Percentiles rank a stretch among this genome's conserved stretches.
Conservation (phyloP, 1,140 invertebrate genomes). For the Schmidtea mediterranea region DNA sequence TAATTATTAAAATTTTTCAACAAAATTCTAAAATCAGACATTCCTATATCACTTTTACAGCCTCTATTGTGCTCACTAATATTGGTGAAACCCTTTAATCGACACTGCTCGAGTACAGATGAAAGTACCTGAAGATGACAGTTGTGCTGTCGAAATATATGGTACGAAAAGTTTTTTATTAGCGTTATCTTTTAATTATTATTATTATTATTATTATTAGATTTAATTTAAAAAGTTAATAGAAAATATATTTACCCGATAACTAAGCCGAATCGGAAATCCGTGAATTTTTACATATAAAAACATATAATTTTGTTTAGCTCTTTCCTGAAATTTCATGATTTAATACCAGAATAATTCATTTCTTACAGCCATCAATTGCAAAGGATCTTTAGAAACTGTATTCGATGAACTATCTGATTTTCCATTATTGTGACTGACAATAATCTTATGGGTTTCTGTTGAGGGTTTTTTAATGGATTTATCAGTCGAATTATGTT, state of each 20-base stretch:
- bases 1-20: too few relatives aligned
- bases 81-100: too few relatives aligned
- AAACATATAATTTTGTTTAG: conserved; percentile 91
- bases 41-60: too few relatives aligned
- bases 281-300: conserved; percentile 87
- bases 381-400: conserved; percentile 44
- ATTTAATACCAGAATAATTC: background rate
- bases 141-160: too few relatives aligned
- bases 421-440: conserved; percentile 22
- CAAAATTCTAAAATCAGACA: too few relatives aligned
- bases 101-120: too few relatives aligned
- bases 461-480: conserved; percentile 13
- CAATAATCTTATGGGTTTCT: conserved; percentile 23
- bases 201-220: too few relatives aligned
- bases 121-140: too few relatives aligned
- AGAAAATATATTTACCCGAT: conserved; percentile 33
- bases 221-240: background rate
- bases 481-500: conserved; percentile 9
- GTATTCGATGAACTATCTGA: conserved; percentile 41
- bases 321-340: conserved; percentile 41
- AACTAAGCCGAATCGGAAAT: conserved; percentile 74
- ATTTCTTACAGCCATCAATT: background rate
- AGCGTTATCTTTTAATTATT: too few relatives aligned
- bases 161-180: too few relatives aligned
- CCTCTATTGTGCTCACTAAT: too few relatives aligned